Evolutionary conservation across 1,140 invertebrate genomes (phyloP).

Genomic region (Panagrolaimus sp.): DNA sequence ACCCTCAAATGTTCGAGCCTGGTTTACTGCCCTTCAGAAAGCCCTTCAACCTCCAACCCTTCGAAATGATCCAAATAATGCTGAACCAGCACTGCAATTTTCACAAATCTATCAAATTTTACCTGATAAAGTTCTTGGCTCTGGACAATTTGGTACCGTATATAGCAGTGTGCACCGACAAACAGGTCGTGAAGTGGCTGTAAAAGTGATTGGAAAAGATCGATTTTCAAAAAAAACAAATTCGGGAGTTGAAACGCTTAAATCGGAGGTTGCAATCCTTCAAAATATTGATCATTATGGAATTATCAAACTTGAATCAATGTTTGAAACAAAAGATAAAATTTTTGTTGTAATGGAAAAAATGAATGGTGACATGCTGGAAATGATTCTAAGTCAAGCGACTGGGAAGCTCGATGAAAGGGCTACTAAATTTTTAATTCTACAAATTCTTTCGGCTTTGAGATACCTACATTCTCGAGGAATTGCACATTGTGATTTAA

Average conservation of each 20-base stretch:
- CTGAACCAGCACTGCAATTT: constrained; percentile 55
- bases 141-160: constrained; percentile 95
- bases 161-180: constrained; percentile 70
- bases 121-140: constrained; percentile 90
- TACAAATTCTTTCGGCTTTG: constrained; percentile 83
- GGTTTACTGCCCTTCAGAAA: constrained; percentile 45
- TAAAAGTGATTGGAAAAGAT: constrained; percentile 65
- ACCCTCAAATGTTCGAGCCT: constrained; percentile 51
- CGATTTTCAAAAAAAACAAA: constrained; percentile 52
- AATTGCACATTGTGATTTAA: constrained; percentile 67
- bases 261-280: constrained; percentile 53
- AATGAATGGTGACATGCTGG: constrained; percentile 83
- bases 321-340: constrained; percentile 95
- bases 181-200: constrained; percentile 77
- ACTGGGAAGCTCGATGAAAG: constrained; percentile 47
- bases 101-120: constrained; percentile 67
- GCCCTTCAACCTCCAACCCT: constrained; percentile 51
- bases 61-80: constrained; percentile 43
- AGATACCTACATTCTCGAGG: constrained; percentile 95
- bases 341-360: constrained; percentile 68
- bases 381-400: constrained; percentile 81
- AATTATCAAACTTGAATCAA: constrained; percentile 70
- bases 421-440: constrained; percentile 50
- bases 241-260: constrained; percentile 46
- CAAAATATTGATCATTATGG: constrained; percentile 59